Evolutionary conservation across 2,888 invertebrate genomes (phyloP).

Genomic region (Sarcophaga subvicina): DNA sequence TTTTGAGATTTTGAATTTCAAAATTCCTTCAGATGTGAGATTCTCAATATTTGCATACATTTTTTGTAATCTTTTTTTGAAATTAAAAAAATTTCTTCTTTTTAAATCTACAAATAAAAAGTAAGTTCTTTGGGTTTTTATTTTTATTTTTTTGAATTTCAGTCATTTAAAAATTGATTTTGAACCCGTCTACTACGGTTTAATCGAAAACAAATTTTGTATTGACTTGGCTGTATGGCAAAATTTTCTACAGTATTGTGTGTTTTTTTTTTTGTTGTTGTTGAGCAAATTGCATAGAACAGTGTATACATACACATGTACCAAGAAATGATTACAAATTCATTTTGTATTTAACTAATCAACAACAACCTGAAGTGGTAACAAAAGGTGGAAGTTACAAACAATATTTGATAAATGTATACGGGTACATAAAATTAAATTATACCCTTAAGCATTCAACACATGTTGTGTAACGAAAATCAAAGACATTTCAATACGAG

Average conservation of each 20-base stretch:
- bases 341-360: conserved; percentile 46
- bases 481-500: background rate
- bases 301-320: background rate
- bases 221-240: background rate
- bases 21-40: no score
- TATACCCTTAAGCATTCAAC: conserved; percentile 14
- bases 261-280: background rate
- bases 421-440: conserved; percentile 5
- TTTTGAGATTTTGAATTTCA: no score
- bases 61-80: no score
- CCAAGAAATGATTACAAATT: conserved; percentile 10
- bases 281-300: background rate
- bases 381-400: conserved; percentile 7
- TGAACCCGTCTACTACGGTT: background rate
- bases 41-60: no score
- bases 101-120: background rate
- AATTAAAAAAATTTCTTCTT: no score
- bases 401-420: conserved; percentile 22
- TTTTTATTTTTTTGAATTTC: no score
- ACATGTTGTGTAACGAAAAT: background rate
- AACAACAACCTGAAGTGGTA: conserved; percentile 33
- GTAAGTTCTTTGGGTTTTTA: no score
- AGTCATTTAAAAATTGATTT: background rate
- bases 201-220: background rate
- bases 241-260: background rate